A percentile compares a stretch with the other conserved stretches of the same genome.
These are phyloP conservation scores for Polietes domitor DNA, from an alignment of 2,888 invertebrate genomes.

Conservation along the genomic window DNA sequence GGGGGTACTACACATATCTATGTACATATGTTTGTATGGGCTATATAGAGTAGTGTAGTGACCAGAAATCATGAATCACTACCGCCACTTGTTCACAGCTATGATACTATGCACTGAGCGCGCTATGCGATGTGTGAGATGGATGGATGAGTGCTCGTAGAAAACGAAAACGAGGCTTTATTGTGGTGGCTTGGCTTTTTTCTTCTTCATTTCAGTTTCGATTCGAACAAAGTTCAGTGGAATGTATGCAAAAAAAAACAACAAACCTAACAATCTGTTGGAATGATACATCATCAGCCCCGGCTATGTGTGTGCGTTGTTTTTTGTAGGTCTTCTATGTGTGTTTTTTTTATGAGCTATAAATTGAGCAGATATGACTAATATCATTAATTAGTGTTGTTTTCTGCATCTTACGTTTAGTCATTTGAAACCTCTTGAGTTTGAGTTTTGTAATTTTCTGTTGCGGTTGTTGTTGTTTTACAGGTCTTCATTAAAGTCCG, in stretches of 20 bases:
- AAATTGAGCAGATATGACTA: constrained; percentile 51
- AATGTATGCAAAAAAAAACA: constrained; percentile 45
- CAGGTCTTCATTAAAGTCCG: constrained; percentile 45
- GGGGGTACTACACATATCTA: constrained; percentile 12
- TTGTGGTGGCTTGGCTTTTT: too few species aligned
- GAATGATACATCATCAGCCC: constrained; percentile 17
- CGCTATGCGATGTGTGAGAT: constrained; percentile 28
- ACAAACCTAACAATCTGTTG: constrained; percentile 18
- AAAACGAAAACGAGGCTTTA: constrained; percentile 34
- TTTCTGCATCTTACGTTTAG: constrained; percentile 37
- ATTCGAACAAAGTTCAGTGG: constrained; percentile 63
- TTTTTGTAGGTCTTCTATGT: background rate
- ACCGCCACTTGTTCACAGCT: constrained; percentile 37
- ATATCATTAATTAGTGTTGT: constrained; percentile 54
- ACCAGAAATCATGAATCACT: constrained; percentile 65
- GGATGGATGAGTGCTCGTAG: background rate
- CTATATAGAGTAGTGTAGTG: constrained; percentile 23
- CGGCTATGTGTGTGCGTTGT: background rate
- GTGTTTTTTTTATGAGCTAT: background rate
- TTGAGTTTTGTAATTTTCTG: constrained; percentile 15
- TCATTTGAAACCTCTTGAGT: constrained; percentile 57
- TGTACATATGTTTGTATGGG: background rate
- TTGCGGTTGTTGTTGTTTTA: constrained; percentile 20
- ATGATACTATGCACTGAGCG: background rate
- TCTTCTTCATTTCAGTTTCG: constrained; percentile 24